Conservation (phyloP, 2,797 vertebrate species). For the Urophycis tenuis region DNA sequence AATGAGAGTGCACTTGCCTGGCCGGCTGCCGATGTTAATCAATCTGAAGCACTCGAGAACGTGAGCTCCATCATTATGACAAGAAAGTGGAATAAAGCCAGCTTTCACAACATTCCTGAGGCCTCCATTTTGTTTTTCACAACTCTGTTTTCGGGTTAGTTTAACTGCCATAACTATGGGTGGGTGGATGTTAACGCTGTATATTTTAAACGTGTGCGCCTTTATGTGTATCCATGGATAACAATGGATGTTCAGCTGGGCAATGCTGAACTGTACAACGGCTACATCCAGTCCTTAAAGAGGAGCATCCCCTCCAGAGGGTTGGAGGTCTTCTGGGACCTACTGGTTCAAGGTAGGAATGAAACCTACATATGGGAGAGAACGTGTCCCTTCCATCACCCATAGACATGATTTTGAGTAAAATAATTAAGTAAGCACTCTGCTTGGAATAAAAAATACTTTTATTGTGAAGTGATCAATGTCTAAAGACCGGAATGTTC, state of each 20-base stretch:
- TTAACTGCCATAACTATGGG: not conserved
- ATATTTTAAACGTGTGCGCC: no score
- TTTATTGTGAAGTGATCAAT: slow-evolving; percentile 9
- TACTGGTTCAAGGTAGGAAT: slow-evolving; percentile 82
- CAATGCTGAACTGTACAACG: slow-evolving; percentile 80
- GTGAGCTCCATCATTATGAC: slow-evolving; percentile 11
- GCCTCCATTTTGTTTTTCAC: slow-evolving; percentile 38
- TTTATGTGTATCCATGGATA: slow-evolving; percentile 2
- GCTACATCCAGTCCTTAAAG: slow-evolving; percentile 81
- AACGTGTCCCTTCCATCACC: not conserved
- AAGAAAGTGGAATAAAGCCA: slow-evolving; percentile 30
- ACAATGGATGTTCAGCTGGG: slow-evolving; percentile 56
- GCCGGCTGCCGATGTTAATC: slow-evolving; percentile 15
- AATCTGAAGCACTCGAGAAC: not conserved
- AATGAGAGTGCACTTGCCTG: slow-evolving; percentile 13
- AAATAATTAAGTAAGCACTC: not conserved
- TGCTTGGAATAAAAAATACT: not conserved
- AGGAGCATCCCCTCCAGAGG: slow-evolving; percentile 75
- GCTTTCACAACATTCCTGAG: slow-evolving; percentile 25
- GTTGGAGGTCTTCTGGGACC: slow-evolving; percentile 89
- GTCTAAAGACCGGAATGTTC: slow-evolving; percentile 9
- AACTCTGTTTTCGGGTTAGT: not conserved
- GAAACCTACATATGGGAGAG: slow-evolving; percentile 13
- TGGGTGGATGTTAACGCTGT: not conserved
- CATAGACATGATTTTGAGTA: not conserved